Evolutionary conservation across 2,113 vertebrate species (phyloP).

Genomic region (Ibidorhyncha struthersii): DNA sequence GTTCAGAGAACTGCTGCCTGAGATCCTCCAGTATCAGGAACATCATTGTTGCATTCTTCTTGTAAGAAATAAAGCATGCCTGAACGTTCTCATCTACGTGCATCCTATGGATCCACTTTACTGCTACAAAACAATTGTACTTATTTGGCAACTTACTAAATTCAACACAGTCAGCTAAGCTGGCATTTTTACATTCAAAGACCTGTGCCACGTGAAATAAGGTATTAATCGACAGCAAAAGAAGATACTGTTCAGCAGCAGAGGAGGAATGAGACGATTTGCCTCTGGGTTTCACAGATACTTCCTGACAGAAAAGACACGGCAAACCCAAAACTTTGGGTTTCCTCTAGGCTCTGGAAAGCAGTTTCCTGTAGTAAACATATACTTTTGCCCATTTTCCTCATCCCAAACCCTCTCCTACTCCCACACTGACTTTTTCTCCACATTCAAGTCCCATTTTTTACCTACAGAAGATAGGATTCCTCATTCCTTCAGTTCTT

Average conservation of each 20-base stretch:
- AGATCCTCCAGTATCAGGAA: background rate
- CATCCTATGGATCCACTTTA: background rate
- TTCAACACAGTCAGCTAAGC: background rate
- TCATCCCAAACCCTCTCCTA: background rate
- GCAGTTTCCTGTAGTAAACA: background rate
- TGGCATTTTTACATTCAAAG: background rate
- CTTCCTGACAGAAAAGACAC: conserved; percentile 14
- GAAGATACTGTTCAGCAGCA: background rate
- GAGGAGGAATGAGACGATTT: background rate
- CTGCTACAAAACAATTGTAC: background rate
- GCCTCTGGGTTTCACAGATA: background rate
- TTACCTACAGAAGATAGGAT: background rate
- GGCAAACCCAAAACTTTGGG: background rate
- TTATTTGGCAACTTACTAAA: background rate
- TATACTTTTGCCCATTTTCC: rapidly evolving
- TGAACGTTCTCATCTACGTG: background rate
- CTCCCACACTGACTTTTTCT: background rate
- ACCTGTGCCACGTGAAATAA: conserved; percentile 1
- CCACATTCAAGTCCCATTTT: background rate
- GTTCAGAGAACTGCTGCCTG: background rate
- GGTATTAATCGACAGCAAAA: background rate
- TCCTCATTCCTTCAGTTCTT: background rate
- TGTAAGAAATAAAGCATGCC: background rate
- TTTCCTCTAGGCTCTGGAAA: background rate
- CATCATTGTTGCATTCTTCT: background rate